Evolutionary conservation across 2,888 invertebrate species (phyloP).

Genomic region (Stratiomys singularior): DNA sequence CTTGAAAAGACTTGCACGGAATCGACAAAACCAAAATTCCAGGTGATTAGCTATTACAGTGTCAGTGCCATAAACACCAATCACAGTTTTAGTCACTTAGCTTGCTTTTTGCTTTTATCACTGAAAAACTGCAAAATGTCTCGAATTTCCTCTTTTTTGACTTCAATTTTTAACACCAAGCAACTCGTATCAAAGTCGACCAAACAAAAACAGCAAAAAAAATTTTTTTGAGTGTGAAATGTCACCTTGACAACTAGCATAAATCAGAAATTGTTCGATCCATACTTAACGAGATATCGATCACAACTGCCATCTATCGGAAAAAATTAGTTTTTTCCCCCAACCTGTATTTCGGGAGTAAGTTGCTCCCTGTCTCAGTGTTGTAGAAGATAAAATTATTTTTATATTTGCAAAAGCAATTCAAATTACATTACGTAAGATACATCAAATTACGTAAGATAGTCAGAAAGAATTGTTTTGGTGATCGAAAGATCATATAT

Average conservation of each 20-base stretch:
- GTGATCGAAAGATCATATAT: too few species aligned
- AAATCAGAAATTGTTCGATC: not conserved
- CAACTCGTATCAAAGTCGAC: not conserved
- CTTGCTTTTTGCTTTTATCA: not conserved
- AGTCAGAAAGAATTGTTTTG: too few species aligned
- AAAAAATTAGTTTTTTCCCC: too few species aligned
- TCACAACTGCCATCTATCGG: too few species aligned
- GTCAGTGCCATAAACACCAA: conserved; percentile 18
- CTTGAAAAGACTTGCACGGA: conserved; percentile 18
- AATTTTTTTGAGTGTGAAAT: not conserved
- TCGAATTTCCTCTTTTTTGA: too few species aligned
- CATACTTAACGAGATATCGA: too few species aligned
- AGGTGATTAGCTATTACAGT: not conserved
- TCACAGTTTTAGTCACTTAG: conserved; percentile 36
- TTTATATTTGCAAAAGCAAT: too few species aligned
- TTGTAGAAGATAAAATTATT: too few species aligned
- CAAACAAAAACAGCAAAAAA: not conserved
- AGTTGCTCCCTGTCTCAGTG: too few species aligned
- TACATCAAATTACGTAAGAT: too few species aligned
- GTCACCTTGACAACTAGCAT: not conserved
- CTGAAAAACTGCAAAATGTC: not conserved
- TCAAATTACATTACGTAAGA: too few species aligned
- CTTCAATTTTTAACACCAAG: not conserved
- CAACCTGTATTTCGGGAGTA: too few species aligned
- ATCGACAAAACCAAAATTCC: not conserved